Percentiles rank a stretch among this genome's conserved stretches.
These are phyloP conservation scores for Papilio aristodemus DNA, from an alignment of 1,140 invertebrate genomes.

Conservation along the genomic window DNA sequence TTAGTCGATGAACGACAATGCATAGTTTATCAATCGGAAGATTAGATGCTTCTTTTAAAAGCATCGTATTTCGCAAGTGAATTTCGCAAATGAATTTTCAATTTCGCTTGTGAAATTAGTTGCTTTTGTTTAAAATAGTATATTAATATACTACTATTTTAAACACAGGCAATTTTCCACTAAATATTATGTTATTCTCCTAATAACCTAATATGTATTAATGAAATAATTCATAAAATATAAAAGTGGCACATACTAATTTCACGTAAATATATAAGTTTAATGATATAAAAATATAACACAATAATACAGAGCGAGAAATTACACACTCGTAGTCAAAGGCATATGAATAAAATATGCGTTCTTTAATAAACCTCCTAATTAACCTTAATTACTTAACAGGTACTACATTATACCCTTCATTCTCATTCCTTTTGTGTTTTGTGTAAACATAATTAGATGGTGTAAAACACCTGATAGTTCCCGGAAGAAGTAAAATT, in stretches of 20 bases:
- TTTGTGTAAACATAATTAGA: not conserved
- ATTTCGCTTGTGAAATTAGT: no score
- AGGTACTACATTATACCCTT: not conserved
- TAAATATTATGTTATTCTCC: no score
- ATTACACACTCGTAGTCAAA: not conserved
- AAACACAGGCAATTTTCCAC: no score
- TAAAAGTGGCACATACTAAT: no score
- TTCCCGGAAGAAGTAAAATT: no score
- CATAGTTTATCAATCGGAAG: no score
- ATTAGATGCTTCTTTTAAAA: no score
- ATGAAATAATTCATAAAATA: not conserved
- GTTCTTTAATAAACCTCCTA: not conserved
- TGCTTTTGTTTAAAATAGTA: no score
- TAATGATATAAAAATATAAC: not conserved
- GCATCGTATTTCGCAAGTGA: no score
- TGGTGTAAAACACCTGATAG: not conserved
- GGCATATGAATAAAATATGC: not conserved
- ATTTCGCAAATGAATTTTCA: no score
- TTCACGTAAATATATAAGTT: not conserved
- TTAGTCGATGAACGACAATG: no score
- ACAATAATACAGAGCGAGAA: not conserved
- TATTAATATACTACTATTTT: no score
- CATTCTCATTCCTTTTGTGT: not conserved
- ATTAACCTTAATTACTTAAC: constrained; percentile 1
- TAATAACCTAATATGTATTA: not conserved